Conservation (phyloP, 2,113 vertebrate genomes). For the Gymnocephalus cernua region DNA sequence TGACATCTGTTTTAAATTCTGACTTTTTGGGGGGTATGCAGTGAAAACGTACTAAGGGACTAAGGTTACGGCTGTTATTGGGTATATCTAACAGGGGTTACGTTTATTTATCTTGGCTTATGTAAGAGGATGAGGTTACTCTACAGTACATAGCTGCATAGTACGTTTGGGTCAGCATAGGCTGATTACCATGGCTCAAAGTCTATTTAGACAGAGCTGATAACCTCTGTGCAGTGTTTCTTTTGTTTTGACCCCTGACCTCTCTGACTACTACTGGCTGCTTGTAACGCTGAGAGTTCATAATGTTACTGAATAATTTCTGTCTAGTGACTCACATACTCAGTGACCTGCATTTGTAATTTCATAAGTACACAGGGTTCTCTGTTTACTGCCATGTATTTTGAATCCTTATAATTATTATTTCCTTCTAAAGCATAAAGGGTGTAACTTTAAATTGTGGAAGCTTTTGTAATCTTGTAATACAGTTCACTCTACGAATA, state of each 20-base stretch:
- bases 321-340: no score
- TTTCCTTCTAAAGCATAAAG: not conserved
- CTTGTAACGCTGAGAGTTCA: not conserved
- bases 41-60: not conserved
- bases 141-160: not conserved
- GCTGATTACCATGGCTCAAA: slow-evolving; percentile 45
- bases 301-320: not conserved
- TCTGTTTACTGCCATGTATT: not conserved
- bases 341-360: not conserved
- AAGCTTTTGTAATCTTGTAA: not conserved
- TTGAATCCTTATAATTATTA: not conserved
- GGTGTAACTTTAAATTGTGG: not conserved
- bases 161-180: slow-evolving; percentile 22
- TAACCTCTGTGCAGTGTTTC: slow-evolving; percentile 55
- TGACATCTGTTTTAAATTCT: not conserved
- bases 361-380: no score
- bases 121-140: slow-evolving; percentile 43
- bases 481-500: not conserved
- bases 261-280: not conserved
- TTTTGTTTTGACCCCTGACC: slow-evolving; percentile 33
- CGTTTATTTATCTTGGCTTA: slow-evolving; percentile 36
- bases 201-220: slow-evolving; percentile 42
- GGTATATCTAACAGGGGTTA: slow-evolving; percentile 6
- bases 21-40: not conserved
- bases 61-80: not conserved